phyloP scores from a whole-genome alignment of 2,888 invertebrate genomes.

The Cryptus armator region DNA sequence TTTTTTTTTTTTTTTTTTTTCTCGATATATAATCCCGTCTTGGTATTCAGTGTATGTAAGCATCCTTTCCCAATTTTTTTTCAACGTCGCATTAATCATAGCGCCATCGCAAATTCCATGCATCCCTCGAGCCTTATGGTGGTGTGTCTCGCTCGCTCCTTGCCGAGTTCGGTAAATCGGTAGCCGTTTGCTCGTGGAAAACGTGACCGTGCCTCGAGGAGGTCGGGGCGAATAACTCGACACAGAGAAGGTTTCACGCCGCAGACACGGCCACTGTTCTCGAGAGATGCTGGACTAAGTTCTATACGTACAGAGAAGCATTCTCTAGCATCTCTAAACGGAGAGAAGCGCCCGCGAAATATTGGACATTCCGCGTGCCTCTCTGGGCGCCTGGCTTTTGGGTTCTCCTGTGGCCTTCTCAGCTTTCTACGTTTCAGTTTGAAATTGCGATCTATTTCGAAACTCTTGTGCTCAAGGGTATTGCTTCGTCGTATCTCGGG shows the following conservation, averaged over 20 bases:
- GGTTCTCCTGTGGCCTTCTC: neutral
- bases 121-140: conserved; percentile 21
- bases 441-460: conserved; percentile 41
- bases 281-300: conserved; percentile 42
- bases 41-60: neutral
- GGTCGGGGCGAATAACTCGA: conserved; percentile 56
- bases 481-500: neutral
- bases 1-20: neutral
- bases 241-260: conserved; percentile 17
- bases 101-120: conserved; percentile 49
- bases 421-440: conserved; percentile 2
- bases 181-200: conserved; percentile 34
- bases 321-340: conserved; percentile 27
- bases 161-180: conserved; percentile 28
- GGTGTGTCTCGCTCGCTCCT: neutral
- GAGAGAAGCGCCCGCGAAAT: conserved; percentile 20
- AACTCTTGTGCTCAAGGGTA: conserved; percentile 50
- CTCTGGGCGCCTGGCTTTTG: neutral
- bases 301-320: neutral
- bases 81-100: conserved; percentile 50
- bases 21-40: neutral
- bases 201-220: conserved; percentile 55
- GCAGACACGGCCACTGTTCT: conserved; percentile 25
- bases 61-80: conserved; percentile 9
- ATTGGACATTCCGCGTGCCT: conserved; percentile 43